These are phyloP conservation scores for Larimichthys crocea DNA, from an alignment of 2,113 vertebrate genomes.

Conservation along the genomic window DNA sequence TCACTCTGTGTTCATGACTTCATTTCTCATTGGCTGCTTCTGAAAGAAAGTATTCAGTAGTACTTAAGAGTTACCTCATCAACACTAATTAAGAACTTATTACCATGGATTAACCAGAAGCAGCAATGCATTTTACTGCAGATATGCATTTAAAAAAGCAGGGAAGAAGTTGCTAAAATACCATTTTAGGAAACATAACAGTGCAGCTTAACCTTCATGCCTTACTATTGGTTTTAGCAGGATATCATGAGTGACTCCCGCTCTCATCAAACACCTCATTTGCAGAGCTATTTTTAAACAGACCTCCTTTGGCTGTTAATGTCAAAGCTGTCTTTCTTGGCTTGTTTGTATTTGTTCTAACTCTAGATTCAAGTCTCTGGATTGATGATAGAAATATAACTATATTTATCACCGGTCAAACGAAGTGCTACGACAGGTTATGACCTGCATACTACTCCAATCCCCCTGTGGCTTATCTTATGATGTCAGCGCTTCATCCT, in stretches of 20 bases:
- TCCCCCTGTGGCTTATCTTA: slow-evolving; percentile 17
- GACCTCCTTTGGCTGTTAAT: not conserved
- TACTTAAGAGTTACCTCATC: slow-evolving; percentile 33
- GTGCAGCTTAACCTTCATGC: not conserved
- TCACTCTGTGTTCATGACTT: slow-evolving; percentile 42
- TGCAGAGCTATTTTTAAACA: slow-evolving; percentile 26
- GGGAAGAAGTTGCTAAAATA: not conserved
- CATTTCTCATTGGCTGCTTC: slow-evolving; percentile 39
- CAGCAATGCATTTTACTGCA: slow-evolving; percentile 31
- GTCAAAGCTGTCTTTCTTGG: not conserved
- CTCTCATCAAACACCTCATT: slow-evolving; percentile 21
- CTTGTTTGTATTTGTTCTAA: no score
- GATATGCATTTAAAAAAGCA: slow-evolving; percentile 1
- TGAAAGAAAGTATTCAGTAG: slow-evolving; percentile 39
- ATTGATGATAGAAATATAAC: no score
- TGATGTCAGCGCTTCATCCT: slow-evolving; percentile 45
- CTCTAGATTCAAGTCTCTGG: no score
- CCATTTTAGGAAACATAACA: not conserved
- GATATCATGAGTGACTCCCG: not conserved
- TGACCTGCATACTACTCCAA: not conserved
- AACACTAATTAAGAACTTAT: slow-evolving; percentile 25
- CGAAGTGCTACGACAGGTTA: not conserved
- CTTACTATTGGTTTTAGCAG: not conserved
- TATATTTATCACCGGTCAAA: not conserved
- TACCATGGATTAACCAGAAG: slow-evolving; percentile 13